Evolutionary conservation across 2,113 vertebrate genomes (phyloP).

Genomic region (Dipodomys spectabilis): DNA sequence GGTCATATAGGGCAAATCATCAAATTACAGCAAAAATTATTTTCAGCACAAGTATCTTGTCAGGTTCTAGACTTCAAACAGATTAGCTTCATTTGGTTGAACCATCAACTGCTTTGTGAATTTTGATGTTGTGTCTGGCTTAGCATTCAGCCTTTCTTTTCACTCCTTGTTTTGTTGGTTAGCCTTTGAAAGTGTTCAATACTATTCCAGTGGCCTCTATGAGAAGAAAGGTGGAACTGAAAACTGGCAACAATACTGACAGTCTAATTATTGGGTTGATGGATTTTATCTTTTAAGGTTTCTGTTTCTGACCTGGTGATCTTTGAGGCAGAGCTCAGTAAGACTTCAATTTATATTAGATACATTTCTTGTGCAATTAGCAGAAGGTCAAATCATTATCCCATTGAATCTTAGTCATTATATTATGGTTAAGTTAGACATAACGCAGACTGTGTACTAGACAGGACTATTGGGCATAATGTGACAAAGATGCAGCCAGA

Average conservation of each 20-base stretch:
- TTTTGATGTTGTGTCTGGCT: background rate
- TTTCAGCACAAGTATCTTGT: no score
- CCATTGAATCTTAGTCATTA: background rate
- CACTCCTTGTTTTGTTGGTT: background rate
- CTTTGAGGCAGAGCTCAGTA: background rate
- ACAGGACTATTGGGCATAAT: no score
- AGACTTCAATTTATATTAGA: background rate
- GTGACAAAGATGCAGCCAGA: no score
- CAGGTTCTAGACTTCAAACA: background rate
- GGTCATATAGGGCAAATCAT: background rate
- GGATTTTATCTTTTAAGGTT: background rate
- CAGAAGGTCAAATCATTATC: background rate
- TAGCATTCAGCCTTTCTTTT: background rate
- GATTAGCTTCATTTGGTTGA: background rate
- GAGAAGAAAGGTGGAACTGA: background rate
- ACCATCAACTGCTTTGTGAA: constrained; percentile 8
- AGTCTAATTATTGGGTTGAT: background rate
- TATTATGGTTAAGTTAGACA: background rate
- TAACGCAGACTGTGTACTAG: no score
- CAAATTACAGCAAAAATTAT: constrained; percentile 28
- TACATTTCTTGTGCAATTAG: background rate
- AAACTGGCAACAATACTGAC: background rate
- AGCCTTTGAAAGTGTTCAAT: background rate
- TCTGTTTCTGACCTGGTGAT: background rate
- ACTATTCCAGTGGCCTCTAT: background rate